These are phyloP conservation scores for Periplaneta americana DNA, from an alignment of 1,140 invertebrate genomes.

Conservation along the genomic window DNA sequence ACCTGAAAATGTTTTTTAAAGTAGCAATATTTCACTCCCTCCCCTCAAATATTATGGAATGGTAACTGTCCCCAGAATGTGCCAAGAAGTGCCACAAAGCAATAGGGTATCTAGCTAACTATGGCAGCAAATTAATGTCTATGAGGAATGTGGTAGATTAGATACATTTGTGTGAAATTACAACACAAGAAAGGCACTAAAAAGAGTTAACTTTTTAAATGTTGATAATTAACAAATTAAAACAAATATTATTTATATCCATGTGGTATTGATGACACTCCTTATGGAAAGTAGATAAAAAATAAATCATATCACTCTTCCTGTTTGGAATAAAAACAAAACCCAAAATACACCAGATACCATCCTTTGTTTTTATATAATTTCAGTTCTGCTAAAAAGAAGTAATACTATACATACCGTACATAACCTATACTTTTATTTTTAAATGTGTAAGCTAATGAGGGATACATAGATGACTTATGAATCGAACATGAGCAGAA, in stretches of 20 bases:
- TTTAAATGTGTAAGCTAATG: no score
- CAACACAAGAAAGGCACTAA: background rate
- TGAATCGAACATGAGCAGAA: no score
- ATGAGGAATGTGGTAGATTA: background rate
- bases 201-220: background rate
- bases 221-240: background rate
- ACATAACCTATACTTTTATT: no score
- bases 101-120: background rate
- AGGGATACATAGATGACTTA: no score
- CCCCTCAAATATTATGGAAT: background rate
- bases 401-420: no score
- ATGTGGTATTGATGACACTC: constrained; percentile 27
- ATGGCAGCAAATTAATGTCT: background rate
- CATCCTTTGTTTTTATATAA: background rate
- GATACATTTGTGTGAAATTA: background rate
- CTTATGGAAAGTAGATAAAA: constrained; percentile 33
- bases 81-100: background rate
- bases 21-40: background rate
- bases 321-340: constrained; percentile 24
- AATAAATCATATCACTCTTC: constrained; percentile 41
- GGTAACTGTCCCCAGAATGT: background rate
- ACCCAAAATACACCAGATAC: background rate
- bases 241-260: background rate
- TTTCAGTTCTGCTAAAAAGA: no score
- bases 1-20: background rate